Evolutionary conservation across 1,140 invertebrate genomes (phyloP), one percentile per base, ranked within the genome.

Genomic region (Teleopsis dalmanni): DNA sequence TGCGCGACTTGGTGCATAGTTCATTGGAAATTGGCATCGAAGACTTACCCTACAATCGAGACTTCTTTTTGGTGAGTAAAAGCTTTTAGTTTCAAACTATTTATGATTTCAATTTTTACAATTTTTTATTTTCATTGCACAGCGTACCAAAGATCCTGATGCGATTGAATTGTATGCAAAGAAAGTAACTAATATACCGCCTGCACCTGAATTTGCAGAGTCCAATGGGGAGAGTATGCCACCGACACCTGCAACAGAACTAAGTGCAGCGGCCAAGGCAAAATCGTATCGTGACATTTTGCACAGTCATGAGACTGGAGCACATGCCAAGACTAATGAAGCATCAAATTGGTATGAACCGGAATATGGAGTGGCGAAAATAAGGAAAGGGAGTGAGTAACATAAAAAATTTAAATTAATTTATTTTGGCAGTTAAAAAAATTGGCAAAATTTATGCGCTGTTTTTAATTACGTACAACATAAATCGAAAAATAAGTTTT

Each of bases 1-100:
- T 85, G 0, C 60, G 71, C 9, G 80, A 85, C 59, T 59, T 87
- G 27, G 49, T 77, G 5, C 59, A 80, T 7, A 85, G 82, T 46
- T 71, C 78, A 13, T 56, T 87, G 22, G 72, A 75, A 26, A 71
- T 78, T 23, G 81, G 78, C 11, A 71, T 78, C 13, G 78, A 84
- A 57, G 77, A 84, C 55, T 75, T 79, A 19, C 55, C 74, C 2
- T 85, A 84, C 54, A 76, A 77, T 48, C 72, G 66, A 26, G 77
- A 82, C 54, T 82, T 73, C 62, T 81, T 84, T 55, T 66, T 70
- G 60, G 82, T 84, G 59, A 55, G 57, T 56, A 4, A 47, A 14
- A 44, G 14, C 14, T 31, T 33, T 52, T 34, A 31, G 2, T n/a
- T n/a, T n/a, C n/a, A n/a, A n/a, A n/a, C n/a, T n/a, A n/a, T n/a